Percentiles rank a stretch among this genome's conserved stretches.
Evolutionary conservation across 2,888 invertebrate species (phyloP).

Genomic region (Coenonympha glycerion): DNA sequence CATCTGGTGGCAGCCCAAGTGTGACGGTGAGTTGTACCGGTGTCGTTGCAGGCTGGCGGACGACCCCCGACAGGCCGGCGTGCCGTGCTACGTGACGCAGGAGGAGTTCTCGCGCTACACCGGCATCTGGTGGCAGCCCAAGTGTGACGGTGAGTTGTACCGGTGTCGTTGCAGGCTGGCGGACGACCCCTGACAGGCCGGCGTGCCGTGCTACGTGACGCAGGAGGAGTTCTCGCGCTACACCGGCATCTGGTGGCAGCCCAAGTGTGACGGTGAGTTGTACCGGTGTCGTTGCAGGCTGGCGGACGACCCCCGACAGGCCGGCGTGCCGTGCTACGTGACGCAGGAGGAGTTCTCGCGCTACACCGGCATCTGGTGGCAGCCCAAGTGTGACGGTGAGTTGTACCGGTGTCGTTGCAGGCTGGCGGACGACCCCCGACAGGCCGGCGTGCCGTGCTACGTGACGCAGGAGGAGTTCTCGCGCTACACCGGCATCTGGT

Average conservation of each 20-base stretch:
- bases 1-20: slow-evolving; percentile 97
- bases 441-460: too few relatives aligned
- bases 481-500: too few relatives aligned
- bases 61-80: slow-evolving; percentile 92
- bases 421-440: too few relatives aligned
- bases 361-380: slow-evolving; percentile 99
- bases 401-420: too few relatives aligned
- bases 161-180: slow-evolving; percentile 66
- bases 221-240: slow-evolving; percentile 98
- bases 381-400: slow-evolving; percentile 83
- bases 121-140: slow-evolving; percentile 99
- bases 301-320: slow-evolving; percentile 89
- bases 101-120: slow-evolving; percentile 98
- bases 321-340: slow-evolving; percentile 98
- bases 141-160: slow-evolving; percentile 78
- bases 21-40: slow-evolving; percentile 77
- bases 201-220: slow-evolving; percentile 98
- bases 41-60: slow-evolving; percentile 75
- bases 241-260: slow-evolving; percentile 99
- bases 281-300: slow-evolving; percentile 57
- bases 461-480: too few relatives aligned
- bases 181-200: slow-evolving; percentile 91
- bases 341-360: slow-evolving; percentile 98
- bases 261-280: slow-evolving; percentile 79
- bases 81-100: slow-evolving; percentile 98